A percentile compares a stretch with the other conserved stretches of the same genome.
Evolutionary conservation across 2,888 invertebrate genomes (phyloP).

Genomic region (Monochamus alternatus): DNA sequence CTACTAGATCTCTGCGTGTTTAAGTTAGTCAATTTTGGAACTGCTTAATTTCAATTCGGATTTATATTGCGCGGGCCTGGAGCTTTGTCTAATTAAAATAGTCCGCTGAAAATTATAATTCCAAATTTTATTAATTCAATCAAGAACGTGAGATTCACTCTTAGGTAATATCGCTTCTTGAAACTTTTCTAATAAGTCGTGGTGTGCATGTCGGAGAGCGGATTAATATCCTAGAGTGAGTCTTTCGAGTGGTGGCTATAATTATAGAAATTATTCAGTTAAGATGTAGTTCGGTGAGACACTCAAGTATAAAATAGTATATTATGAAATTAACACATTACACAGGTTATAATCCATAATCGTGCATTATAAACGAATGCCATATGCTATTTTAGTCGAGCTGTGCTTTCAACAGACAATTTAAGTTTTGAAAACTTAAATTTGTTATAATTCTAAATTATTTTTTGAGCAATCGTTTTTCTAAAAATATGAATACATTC

Average conservation of each 20-base stretch:
- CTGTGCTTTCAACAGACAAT: too few species aligned
- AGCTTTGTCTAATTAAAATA: constrained; percentile 16
- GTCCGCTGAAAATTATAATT: constrained; percentile 29
- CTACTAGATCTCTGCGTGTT: constrained; percentile 6
- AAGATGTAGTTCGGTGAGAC: too few species aligned
- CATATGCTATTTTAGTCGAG: too few species aligned
- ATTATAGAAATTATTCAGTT: too few species aligned
- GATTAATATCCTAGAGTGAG: background rate
- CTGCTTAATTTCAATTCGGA: constrained; percentile 18
- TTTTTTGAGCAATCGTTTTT: too few species aligned
- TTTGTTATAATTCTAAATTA: too few species aligned
- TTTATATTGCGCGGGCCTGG: background rate
- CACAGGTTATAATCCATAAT: too few species aligned
- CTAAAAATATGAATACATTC: too few species aligned
- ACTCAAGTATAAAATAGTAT: too few species aligned
- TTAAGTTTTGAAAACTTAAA: too few species aligned
- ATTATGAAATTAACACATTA: too few species aligned
- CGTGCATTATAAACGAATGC: too few species aligned
- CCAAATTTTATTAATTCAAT: constrained; percentile 21
- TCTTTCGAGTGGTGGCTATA: background rate
- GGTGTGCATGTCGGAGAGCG: background rate
- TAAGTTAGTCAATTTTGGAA: constrained; percentile 18
- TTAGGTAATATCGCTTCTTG: constrained; percentile 7
- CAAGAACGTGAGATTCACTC: constrained; percentile 29
- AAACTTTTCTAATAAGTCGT: constrained; percentile 12